Percentiles rank a stretch among this genome's conserved stretches.
phyloP scores from a whole-genome alignment of 1,140 invertebrate genomes.

The Nasonia vitripennis region DNA sequence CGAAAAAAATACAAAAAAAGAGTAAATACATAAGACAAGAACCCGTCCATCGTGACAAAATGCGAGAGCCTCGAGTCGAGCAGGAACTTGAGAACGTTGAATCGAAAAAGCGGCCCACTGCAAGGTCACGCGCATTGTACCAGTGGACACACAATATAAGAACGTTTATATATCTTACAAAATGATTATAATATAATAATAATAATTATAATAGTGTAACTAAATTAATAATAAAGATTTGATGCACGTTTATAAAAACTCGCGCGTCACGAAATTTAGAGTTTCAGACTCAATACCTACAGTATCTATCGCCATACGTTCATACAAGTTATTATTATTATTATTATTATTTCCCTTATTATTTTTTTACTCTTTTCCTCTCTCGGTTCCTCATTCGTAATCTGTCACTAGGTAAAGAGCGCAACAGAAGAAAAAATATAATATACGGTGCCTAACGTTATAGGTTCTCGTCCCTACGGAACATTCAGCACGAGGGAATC shows the following conservation, averaged over 20 bases:
- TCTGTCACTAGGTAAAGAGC: conserved; percentile 52
- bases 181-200: conserved; percentile 54
- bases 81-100: conserved; percentile 54
- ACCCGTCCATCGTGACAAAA: conserved; percentile 52
- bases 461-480: conserved; percentile 45
- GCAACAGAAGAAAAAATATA: conserved; percentile 48
- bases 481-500: conserved; percentile 63
- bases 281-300: conserved; percentile 41
- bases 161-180: conserved; percentile 53
- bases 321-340: conserved; percentile 58
- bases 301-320: conserved; percentile 56
- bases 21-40: conserved; percentile 51
- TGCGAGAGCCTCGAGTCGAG: conserved; percentile 54
- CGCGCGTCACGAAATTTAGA: conserved; percentile 35
- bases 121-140: conserved; percentile 48
- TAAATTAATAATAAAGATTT: conserved; percentile 40
- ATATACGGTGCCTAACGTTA: conserved; percentile 47
- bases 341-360: conserved; percentile 52
- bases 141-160: conserved; percentile 51
- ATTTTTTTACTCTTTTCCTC: conserved; percentile 46
- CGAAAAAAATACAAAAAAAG: conserved; percentile 41
- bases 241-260: conserved; percentile 21
- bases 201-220: conserved; percentile 39
- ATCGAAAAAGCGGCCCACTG: conserved; percentile 47
- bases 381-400: conserved; percentile 37